Evolutionary conservation across 1,140 invertebrate species (phyloP).

Genomic region (Drosophila kanapiae): DNA sequence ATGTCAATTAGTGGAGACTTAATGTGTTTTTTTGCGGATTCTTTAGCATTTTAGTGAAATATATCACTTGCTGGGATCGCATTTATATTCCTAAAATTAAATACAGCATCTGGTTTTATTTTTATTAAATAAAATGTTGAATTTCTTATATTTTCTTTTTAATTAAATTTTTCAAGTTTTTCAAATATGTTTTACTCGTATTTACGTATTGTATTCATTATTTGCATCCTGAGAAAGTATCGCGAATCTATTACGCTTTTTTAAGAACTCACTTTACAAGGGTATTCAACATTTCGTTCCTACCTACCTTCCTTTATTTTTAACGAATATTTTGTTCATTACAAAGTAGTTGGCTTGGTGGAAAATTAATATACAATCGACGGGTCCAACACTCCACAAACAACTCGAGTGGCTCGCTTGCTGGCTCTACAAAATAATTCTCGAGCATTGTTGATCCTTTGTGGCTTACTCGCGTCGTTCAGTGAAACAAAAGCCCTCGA

Average conservation of each 20-base stretch:
- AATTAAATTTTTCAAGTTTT: background rate
- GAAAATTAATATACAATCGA: conserved; percentile 64
- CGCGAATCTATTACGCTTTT: background rate
- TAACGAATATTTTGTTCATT: conserved; percentile 24
- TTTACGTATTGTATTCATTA: background rate
- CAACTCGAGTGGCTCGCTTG: conserved; percentile 59
- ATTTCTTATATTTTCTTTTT: background rate
- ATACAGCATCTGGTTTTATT: background rate
- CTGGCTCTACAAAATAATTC: conserved; percentile 81
- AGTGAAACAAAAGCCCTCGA: conserved; percentile 79
- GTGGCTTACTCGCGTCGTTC: conserved; percentile 80
- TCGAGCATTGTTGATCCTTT: conserved; percentile 82
- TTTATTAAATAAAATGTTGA: background rate
- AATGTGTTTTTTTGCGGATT: background rate
- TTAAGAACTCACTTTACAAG: background rate
- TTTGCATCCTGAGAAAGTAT: background rate
- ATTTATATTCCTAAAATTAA: background rate
- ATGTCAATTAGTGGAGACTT: background rate
- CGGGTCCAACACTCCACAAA: conserved; percentile 9
- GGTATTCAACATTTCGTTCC: conserved; percentile 10
- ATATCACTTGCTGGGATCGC: too few relatives aligned
- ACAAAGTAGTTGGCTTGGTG: conserved; percentile 72
- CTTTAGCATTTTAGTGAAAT: background rate
- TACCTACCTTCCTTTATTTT: background rate
- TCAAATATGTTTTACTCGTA: too few relatives aligned